Conservation (phyloP, 2,797 vertebrate species). For the Anomalospiza imberbis region DNA sequence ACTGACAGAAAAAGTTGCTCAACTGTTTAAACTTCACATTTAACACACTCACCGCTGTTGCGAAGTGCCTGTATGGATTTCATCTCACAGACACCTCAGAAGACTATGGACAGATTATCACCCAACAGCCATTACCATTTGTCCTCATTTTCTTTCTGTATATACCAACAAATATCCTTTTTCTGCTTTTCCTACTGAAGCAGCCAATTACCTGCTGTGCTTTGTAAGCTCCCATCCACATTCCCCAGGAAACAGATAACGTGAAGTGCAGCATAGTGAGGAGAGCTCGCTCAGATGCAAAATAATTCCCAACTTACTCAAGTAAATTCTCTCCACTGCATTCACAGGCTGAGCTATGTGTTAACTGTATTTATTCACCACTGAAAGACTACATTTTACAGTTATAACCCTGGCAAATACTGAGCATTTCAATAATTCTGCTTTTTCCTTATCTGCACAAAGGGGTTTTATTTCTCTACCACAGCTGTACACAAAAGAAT, state of each 20-base stretch:
- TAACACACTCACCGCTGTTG: not conserved
- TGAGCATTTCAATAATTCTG: conserved; percentile 7
- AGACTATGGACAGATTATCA: not conserved
- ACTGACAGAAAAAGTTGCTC: not conserved
- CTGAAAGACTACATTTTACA: not conserved
- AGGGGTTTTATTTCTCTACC: conserved; percentile 23
- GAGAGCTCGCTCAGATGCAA: not conserved
- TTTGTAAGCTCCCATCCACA: not conserved
- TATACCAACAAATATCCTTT: not conserved
- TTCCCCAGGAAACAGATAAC: not conserved
- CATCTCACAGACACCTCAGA: not conserved
- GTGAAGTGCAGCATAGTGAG: not conserved
- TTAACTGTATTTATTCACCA: not conserved
- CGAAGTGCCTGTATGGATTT: not conserved
- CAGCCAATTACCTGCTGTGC: conserved; percentile 49
- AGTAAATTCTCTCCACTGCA: not conserved
- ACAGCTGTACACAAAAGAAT: conserved; percentile 47
- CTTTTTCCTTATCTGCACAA: conserved; percentile 16
- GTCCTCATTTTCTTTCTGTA: not conserved
- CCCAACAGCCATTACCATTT: not conserved
- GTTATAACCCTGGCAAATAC: not conserved
- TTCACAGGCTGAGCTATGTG: not conserved
- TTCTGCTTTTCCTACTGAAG: not conserved
- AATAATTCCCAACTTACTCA: conserved; percentile 23
- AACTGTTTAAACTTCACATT: not conserved